These are phyloP conservation scores for Otolemur crassicaudatus DNA, from an alignment of 2,797 vertebrate genomes.

Conservation along the genomic window DNA sequence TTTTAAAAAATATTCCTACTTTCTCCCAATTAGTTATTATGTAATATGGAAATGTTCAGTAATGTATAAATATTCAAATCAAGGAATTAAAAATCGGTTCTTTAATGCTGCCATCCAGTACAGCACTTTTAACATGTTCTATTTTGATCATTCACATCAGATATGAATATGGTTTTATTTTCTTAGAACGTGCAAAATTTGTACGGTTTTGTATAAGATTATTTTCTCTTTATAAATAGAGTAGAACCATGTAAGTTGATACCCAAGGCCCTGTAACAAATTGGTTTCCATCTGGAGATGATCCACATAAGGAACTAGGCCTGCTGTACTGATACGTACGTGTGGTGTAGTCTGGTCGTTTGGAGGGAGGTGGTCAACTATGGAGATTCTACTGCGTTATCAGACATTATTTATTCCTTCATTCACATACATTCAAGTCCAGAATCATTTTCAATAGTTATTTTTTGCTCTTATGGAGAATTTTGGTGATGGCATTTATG, in stretches of 20 bases:
- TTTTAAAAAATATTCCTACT: background rate
- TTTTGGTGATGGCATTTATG: background rate
- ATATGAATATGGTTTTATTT: slow-evolving; percentile 24
- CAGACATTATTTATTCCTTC: slow-evolving; percentile 1
- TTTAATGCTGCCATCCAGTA: background rate
- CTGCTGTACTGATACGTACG: too few relatives aligned
- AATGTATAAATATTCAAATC: slow-evolving; percentile 9
- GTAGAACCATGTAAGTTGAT: too few relatives aligned
- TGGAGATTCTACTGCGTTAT: background rate
- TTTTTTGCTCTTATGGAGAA: background rate
- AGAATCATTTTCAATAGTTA: slow-evolving; percentile 9
- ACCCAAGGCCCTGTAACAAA: too few relatives aligned
- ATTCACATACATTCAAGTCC: background rate
- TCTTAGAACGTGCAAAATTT: background rate
- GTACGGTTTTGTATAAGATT: background rate
- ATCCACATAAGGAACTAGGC: too few relatives aligned
- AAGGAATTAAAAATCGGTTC: background rate
- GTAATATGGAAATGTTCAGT: background rate
- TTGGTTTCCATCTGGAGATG: too few relatives aligned
- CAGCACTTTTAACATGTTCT: background rate
- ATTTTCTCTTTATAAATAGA: background rate
- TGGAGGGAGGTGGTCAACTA: too few relatives aligned
- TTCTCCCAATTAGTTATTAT: background rate
- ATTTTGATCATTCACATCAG: background rate
- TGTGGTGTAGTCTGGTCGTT: too few relatives aligned